phyloP scores from a whole-genome alignment of 2,888 invertebrate genomes.

The Nesidiocoris tenuis region DNA sequence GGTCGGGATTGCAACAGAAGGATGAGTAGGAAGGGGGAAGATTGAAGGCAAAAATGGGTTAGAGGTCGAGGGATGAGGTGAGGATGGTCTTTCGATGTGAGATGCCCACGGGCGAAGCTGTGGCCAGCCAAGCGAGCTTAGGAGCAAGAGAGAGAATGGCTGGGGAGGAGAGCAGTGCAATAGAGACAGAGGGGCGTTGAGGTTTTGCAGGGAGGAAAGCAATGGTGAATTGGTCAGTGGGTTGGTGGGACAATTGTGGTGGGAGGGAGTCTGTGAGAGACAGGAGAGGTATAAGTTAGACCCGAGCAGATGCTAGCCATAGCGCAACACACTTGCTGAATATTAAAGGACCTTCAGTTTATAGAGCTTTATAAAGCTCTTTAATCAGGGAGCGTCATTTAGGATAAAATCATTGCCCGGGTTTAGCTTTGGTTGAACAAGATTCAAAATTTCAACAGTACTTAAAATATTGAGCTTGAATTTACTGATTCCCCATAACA shows the following conservation, averaged over 20 bases:
- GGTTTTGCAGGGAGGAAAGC: background rate
- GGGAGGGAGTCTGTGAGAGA: background rate
- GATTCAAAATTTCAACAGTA: too few relatives aligned
- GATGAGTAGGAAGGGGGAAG: conserved; percentile 10
- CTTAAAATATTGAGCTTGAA: too few relatives aligned
- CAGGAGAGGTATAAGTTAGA: conserved; percentile 23
- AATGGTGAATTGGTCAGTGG: too few relatives aligned
- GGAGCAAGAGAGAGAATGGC: background rate
- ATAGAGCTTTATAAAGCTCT: conserved; percentile 34
- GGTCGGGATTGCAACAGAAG: background rate
- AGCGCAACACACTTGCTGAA: conserved; percentile 31
- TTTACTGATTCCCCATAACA: too few relatives aligned
- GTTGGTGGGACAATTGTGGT: too few relatives aligned
- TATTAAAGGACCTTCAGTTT: conserved; percentile 32
- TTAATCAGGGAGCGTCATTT: conserved; percentile 7
- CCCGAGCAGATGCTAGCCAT: conserved; percentile 32
- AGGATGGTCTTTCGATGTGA: background rate
- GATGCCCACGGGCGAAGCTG: background rate
- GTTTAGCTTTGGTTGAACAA: too few relatives aligned
- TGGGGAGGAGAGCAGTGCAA: background rate
- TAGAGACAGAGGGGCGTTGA: background rate
- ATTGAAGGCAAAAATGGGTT: conserved; percentile 23
- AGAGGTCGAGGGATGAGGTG: conserved; percentile 8
- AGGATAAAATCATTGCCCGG: conserved; percentile 3
- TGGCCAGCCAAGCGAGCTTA: background rate